Percentiles rank a stretch among this genome's conserved stretches.
These are phyloP conservation scores for Lineus longissimus DNA, from an alignment of 1,140 invertebrate genomes.

Conservation along the genomic window DNA sequence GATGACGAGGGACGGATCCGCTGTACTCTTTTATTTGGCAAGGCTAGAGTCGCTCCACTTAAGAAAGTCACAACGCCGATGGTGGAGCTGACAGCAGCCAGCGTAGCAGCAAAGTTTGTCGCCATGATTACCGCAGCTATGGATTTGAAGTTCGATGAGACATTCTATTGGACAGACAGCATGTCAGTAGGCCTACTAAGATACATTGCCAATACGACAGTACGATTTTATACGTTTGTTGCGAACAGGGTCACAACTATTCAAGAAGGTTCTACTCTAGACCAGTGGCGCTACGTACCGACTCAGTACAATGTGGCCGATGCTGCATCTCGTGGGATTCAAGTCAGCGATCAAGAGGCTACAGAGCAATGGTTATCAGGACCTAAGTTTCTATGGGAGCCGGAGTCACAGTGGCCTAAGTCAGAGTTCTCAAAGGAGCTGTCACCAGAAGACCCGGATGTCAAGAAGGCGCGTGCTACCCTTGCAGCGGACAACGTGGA, in stretches of 20 bases:
- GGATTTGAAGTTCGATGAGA: background rate
- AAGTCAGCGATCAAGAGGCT: background rate
- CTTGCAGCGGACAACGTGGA: background rate
- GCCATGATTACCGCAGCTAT: background rate
- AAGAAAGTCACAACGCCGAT: constrained; percentile 1
- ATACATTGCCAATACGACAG: constrained; percentile 9
- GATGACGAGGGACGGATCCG: background rate
- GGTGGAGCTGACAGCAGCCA: background rate
- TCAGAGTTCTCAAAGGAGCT: background rate
- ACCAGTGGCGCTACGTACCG: constrained; percentile 7
- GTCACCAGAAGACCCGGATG: background rate
- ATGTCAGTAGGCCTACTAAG: background rate
- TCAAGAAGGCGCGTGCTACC: background rate
- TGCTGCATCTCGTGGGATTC: background rate
- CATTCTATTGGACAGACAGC: background rate
- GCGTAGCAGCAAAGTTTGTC: background rate
- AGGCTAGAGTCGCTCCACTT: constrained; percentile 6
- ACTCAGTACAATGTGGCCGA: background rate
- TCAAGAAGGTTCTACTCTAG: background rate
- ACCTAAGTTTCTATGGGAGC: constrained; percentile 1
- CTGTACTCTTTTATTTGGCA: background rate
- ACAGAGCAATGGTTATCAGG: background rate
- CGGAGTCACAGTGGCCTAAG: background rate
- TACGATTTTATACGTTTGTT: constrained; percentile 8
- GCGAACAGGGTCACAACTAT: constrained; percentile 10